A percentile compares a stretch with the other conserved stretches of the same genome.
Conservation (phyloP, 2,113 vertebrate genomes). For the Nyctibius bracteatus region DNA sequence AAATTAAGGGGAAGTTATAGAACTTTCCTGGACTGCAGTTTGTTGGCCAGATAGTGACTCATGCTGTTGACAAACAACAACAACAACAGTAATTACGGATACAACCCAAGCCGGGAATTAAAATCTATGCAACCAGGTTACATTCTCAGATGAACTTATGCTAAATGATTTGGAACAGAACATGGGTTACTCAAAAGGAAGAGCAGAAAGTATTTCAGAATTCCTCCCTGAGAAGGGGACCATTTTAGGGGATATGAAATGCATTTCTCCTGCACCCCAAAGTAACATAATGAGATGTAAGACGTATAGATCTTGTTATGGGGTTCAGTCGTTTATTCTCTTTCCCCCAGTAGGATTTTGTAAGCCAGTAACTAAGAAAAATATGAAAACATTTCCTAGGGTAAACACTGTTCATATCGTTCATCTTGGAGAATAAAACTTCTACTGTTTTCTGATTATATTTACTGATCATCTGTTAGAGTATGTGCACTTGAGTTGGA, state of each 20-base stretch:
- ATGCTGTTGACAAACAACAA: slow-evolving; percentile 26
- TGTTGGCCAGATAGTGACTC: slow-evolving; percentile 14
- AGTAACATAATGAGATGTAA: not conserved
- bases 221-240: not conserved
- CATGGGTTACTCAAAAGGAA: not conserved
- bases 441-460: not conserved
- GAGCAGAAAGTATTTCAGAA: not conserved
- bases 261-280: not conserved
- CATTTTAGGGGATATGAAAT: not conserved
- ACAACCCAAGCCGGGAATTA: not conserved
- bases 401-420: not conserved
- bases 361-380: not conserved
- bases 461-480: not conserved
- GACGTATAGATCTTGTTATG: not conserved
- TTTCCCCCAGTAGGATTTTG: not conserved
- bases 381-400: not conserved
- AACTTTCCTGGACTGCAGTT: not conserved
- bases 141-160: not conserved
- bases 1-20: not conserved
- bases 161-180: not conserved
- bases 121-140: not conserved
- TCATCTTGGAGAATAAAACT: not conserved
- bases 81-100: not conserved
- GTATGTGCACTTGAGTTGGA: not conserved
- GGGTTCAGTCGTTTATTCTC: not conserved